Percentiles rank a stretch among this genome's conserved stretches.
Evolutionary conservation across 2,888 invertebrate species (phyloP).

Genomic region (Erebia ligea): DNA sequence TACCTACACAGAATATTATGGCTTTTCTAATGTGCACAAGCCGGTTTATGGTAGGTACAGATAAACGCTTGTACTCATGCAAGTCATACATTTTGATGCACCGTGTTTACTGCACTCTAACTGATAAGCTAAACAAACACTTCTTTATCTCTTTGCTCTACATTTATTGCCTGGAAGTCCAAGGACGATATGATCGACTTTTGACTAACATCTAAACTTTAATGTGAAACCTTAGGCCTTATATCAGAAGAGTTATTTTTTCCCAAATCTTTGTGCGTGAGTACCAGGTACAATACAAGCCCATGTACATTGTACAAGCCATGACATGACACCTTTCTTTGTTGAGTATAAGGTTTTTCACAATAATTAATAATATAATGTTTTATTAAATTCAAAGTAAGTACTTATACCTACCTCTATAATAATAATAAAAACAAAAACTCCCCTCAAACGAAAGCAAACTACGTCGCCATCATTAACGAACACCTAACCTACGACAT

Average conservation of each 20-base stretch:
- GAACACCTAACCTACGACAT: slow-evolving; percentile 9
- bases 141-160: slow-evolving; percentile 28
- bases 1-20: background rate
- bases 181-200: slow-evolving; percentile 19
- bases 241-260: background rate
- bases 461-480: background rate
- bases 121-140: slow-evolving; percentile 24
- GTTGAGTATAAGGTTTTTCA: too few species aligned
- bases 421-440: background rate
- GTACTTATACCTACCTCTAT: background rate
- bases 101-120: slow-evolving; percentile 23
- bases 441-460: background rate
- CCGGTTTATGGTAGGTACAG: background rate
- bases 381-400: background rate
- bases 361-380: too few species aligned
- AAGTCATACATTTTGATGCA: slow-evolving; percentile 15
- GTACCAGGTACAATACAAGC: too few species aligned
- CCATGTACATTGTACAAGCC: too few species aligned
- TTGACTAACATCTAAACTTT: background rate
- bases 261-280: background rate
- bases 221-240: background rate
- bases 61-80: slow-evolving; percentile 8
- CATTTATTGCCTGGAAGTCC: slow-evolving; percentile 25
- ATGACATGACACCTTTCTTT: too few species aligned
- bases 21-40: background rate